Percentiles rank a stretch among this genome's conserved stretches.
Evolutionary conservation across 64 coral and sea anemone genomes (phyloP).

Genomic region (Porites australiensis): DNA sequence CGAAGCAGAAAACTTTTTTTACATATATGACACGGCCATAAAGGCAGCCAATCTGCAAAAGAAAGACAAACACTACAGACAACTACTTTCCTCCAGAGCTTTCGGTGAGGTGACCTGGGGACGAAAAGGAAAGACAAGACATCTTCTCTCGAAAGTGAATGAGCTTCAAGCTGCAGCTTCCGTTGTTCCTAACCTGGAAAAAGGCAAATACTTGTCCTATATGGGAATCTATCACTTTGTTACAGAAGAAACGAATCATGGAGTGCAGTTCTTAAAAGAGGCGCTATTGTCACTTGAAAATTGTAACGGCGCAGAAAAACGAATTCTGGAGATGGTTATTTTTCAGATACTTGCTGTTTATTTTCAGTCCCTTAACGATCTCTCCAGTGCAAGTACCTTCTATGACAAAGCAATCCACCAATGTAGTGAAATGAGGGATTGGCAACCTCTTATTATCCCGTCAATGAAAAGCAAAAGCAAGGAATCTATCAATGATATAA

Average conservation of each 20-base stretch:
- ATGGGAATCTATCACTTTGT: background rate
- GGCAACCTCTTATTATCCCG: background rate
- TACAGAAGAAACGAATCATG: background rate
- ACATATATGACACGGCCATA: background rate
- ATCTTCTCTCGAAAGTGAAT: background rate
- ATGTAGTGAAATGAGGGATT: background rate
- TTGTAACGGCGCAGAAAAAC: background rate
- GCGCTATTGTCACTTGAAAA: background rate
- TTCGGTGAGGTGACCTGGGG: background rate
- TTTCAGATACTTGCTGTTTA: background rate
- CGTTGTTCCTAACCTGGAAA: background rate
- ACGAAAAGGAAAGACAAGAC: background rate
- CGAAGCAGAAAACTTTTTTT: background rate
- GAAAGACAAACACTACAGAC: too few relatives aligned
- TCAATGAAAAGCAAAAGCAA: background rate
- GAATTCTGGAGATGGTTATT: background rate
- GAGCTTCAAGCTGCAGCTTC: background rate
- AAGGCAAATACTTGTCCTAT: constrained; percentile 1
- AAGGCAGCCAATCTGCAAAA: background rate
- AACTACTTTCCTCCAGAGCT: background rate
- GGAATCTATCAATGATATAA: background rate
- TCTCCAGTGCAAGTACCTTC: background rate
- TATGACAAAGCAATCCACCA: background rate
- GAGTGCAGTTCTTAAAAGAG: background rate
- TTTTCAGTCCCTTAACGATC: background rate